Evolutionary conservation across 2,888 invertebrate species (phyloP).

Genomic region (Drosophila leonis): DNA sequence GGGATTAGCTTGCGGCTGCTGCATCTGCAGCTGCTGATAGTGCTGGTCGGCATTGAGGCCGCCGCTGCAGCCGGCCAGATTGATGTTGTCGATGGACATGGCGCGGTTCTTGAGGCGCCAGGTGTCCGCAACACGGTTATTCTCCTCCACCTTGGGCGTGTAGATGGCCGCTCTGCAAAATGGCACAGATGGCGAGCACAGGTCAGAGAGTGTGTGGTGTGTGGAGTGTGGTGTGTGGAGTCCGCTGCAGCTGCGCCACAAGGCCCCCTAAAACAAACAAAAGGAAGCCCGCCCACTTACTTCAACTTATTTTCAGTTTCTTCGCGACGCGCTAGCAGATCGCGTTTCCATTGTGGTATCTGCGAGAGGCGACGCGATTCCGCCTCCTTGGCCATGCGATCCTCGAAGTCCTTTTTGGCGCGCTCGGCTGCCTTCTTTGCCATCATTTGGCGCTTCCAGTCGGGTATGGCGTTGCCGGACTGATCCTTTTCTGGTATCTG

Average conservation of each 20-base stretch:
- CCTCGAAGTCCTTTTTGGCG: conserved; percentile 95
- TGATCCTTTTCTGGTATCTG: conserved; percentile 96
- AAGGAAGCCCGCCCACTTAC: conserved; percentile 85
- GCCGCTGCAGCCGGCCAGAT: conserved; percentile 84
- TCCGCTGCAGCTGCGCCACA: conserved; percentile 31
- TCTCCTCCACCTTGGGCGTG: conserved; percentile 89
- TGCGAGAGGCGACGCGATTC: conserved; percentile 93
- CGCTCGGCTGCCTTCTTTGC: conserved; percentile 97
- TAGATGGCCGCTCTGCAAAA: conserved; percentile 88
- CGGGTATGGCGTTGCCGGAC: conserved; percentile 95
- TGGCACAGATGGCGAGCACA: conserved; percentile 43
- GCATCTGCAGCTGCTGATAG: conserved; percentile 83
- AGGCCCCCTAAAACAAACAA: conserved; percentile 8
- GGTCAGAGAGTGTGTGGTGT: conserved; percentile 42
- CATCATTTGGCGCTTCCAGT: conserved; percentile 98
- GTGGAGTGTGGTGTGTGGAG: conserved; percentile 1
- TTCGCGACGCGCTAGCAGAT: conserved; percentile 93
- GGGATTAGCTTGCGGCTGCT: conserved; percentile 63
- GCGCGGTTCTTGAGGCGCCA: conserved; percentile 86
- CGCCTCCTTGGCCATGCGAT: conserved; percentile 92
- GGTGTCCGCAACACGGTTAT: conserved; percentile 86
- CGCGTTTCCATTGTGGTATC: conserved; percentile 97
- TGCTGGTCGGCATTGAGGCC: conserved; percentile 72
- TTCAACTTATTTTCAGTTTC: conserved; percentile 91
- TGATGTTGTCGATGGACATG: conserved; percentile 89